Conservation (phyloP, 37 sponge, comb jelly and placozoan genomes). For the Crambe crambe region DNA sequence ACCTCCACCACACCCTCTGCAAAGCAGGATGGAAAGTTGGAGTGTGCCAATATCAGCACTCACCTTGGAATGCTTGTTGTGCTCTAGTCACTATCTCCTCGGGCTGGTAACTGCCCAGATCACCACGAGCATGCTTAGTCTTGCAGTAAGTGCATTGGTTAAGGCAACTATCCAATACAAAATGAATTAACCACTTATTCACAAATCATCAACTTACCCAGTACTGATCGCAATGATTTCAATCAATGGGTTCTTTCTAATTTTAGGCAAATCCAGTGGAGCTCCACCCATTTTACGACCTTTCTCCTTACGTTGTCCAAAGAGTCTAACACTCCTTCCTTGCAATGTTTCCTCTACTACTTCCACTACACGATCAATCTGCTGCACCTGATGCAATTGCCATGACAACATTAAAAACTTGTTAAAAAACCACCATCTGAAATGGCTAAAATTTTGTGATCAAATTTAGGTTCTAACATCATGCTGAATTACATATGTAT, state of each 20-base stretch:
- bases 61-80: constrained; percentile 82
- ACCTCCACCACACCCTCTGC: constrained; percentile 93
- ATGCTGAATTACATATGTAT: background rate
- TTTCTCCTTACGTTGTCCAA: constrained; percentile 55
- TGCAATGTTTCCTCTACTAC: constrained; percentile 96
- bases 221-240: constrained; percentile 97
- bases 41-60: no score
- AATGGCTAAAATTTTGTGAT: no score
- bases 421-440: no score
- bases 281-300: constrained; percentile 84
- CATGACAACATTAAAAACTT: background rate
- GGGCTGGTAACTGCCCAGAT: constrained; percentile 90
- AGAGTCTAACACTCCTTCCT: constrained; percentile 81
- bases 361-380: constrained; percentile 91
- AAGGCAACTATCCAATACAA: constrained; percentile 62
- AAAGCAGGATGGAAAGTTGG: no score
- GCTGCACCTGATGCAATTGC: constrained; percentile 79
- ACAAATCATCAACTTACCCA: constrained; percentile 53
- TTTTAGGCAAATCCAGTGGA: constrained; percentile 87
- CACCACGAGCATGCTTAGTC: constrained; percentile 96
- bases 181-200: background rate
- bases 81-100: constrained; percentile 85
- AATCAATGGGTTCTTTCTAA: constrained; percentile 87
- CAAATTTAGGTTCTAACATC: no score
- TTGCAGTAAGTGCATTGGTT: constrained; percentile 99